Conservation (phyloP, 2,797 vertebrate species). For the Centropyge bicolor region DNA sequence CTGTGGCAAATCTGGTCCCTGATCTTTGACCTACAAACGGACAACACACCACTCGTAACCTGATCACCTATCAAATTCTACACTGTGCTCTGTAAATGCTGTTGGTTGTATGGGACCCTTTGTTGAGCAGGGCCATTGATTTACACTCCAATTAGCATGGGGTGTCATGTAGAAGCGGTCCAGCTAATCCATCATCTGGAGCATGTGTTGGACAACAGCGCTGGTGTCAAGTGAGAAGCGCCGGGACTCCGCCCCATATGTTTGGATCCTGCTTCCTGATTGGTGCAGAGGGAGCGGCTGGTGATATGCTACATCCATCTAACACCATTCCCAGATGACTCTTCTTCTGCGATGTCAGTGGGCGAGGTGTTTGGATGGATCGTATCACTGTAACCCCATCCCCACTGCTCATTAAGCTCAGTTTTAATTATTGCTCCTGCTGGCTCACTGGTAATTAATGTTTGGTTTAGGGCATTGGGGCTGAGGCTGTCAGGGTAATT, state of each 20-base stretch:
- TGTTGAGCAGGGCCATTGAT: slow-evolving; percentile 59
- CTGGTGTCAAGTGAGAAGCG: slow-evolving; percentile 41
- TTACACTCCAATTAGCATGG: slow-evolving; percentile 62
- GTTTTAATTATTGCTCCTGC: slow-evolving; percentile 74
- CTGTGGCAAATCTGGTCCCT: neutral
- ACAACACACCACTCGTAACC: slow-evolving; percentile 20
- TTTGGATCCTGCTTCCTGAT: slow-evolving; percentile 36
- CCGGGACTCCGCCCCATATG: slow-evolving; percentile 29
- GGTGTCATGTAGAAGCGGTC: slow-evolving; percentile 48
- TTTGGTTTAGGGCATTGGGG: slow-evolving; percentile 68
- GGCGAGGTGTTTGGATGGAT: slow-evolving; percentile 64
- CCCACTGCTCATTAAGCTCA: slow-evolving; percentile 65
- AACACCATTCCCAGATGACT: slow-evolving; percentile 49
- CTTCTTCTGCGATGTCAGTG: slow-evolving; percentile 56
- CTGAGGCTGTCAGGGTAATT: slow-evolving; percentile 74
- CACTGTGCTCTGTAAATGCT: slow-evolving; percentile 25
- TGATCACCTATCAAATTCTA: slow-evolving; percentile 34
- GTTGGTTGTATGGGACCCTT: slow-evolving; percentile 23
- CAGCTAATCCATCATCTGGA: slow-evolving; percentile 67
- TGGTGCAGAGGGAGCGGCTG: slow-evolving; percentile 42
- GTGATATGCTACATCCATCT: slow-evolving; percentile 30
- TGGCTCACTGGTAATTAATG: slow-evolving; percentile 73
- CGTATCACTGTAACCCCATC: slow-evolving; percentile 67
- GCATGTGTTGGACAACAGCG: slow-evolving; percentile 54
- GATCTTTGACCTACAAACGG: slow-evolving; percentile 24